Conservation (phyloP, 1,140 invertebrate genomes). For the Eupristina koningsbergeri region DNA sequence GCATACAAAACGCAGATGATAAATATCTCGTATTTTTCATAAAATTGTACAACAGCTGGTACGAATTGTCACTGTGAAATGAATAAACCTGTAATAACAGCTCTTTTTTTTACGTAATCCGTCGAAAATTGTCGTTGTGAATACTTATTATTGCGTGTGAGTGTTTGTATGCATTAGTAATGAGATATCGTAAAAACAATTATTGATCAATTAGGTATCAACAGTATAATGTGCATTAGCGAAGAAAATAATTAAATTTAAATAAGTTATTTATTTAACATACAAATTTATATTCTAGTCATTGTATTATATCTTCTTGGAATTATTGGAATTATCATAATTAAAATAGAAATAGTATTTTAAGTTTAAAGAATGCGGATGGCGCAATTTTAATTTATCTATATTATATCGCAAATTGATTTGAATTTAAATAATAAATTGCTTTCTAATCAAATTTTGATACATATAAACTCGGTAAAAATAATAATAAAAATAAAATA, state of each 20-base stretch:
- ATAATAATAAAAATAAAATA: too few species aligned
- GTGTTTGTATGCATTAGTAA: background rate
- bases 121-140: background rate
- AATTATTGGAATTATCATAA: background rate
- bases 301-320: background rate
- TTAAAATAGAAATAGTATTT: background rate
- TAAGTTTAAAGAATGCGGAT: background rate
- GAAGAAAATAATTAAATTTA: background rate
- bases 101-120: slow-evolving; percentile 28
- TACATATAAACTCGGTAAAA: background rate
- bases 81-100: background rate
- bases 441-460: background rate
- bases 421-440: background rate
- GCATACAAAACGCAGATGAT: background rate
- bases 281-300: background rate
- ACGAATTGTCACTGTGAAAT: background rate
- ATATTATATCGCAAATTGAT: background rate
- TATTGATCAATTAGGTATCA: background rate
- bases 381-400: background rate
- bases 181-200: background rate
- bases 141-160: background rate
- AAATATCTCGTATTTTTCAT: background rate
- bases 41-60: background rate
- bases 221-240: background rate
- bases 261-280: background rate